phyloP scores from a whole-genome alignment of 2,888 invertebrate genomes.

The Amiota communis region DNA sequence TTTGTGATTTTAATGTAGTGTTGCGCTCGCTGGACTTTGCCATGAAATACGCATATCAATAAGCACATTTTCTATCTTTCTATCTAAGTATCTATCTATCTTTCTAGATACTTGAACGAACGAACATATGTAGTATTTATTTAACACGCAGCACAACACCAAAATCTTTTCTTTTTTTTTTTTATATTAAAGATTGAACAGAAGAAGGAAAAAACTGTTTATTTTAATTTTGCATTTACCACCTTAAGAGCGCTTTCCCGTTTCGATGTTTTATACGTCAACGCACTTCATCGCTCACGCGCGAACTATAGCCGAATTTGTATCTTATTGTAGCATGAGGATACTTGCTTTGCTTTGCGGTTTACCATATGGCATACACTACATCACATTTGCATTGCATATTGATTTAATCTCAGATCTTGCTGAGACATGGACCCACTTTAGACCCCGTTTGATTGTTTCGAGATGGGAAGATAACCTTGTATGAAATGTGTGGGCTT shows the following conservation, averaged over 20 bases:
- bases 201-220: conserved; percentile 30
- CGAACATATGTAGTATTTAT: not conserved
- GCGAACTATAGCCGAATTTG: conserved; percentile 45
- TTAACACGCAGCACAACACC: not conserved
- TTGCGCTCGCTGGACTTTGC: not conserved
- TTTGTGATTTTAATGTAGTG: not conserved
- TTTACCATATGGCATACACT: conserved; percentile 16
- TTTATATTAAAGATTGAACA: not conserved
- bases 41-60: not conserved
- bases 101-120: not conserved
- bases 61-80: too few relatives aligned
- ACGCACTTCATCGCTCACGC: conserved; percentile 66
- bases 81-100: too few relatives aligned
- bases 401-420: too few relatives aligned
- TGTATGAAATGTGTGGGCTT: too few relatives aligned
- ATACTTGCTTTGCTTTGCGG: not conserved
- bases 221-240: conserved; percentile 44
- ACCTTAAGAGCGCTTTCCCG: conserved; percentile 47
- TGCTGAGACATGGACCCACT: not conserved
- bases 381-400: not conserved
- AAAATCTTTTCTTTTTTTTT: not conserved
- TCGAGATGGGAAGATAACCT: too few relatives aligned
- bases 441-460: not conserved
- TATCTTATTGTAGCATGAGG: conserved; percentile 4
- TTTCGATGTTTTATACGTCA: conserved; percentile 46